Percentiles rank a stretch among this genome's conserved stretches.
Conservation (phyloP, 2,797 vertebrate species). For the Bufotes viridis region DNA sequence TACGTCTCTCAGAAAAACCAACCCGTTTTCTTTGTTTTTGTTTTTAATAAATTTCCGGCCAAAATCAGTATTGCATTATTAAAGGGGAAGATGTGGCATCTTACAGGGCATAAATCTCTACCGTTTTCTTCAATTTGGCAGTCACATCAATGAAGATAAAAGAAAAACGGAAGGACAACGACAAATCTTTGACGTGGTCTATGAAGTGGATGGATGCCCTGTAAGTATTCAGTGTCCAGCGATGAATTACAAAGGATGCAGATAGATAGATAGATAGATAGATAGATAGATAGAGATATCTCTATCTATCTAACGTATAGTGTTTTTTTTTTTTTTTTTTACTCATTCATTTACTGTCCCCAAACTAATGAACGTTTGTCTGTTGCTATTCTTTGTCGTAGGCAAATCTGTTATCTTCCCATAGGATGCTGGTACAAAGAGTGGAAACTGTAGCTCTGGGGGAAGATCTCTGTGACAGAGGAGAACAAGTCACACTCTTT, state of each 20-base stretch:
- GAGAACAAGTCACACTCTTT: constrained; percentile 94
- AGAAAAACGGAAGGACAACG: constrained; percentile 98
- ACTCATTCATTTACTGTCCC: background rate
- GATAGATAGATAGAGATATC: too few species aligned
- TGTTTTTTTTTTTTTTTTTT: background rate
- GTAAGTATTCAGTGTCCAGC: constrained; percentile 78
- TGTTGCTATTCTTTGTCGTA: constrained; percentile 64
- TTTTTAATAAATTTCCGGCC: background rate
- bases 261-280: background rate
- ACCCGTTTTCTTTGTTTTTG: too few species aligned
- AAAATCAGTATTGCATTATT: background rate
- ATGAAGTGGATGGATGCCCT: constrained; percentile 97
- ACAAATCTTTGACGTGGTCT: constrained; percentile 98
- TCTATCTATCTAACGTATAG: too few species aligned
- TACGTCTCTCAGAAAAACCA: background rate
- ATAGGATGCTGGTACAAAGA: constrained; percentile 89
- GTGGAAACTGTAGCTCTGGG: constrained; percentile 92
- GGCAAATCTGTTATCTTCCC: constrained; percentile 97
- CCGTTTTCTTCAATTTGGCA: constrained; percentile 65
- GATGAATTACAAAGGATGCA: background rate
- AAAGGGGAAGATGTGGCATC: background rate
- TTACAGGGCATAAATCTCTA: background rate
- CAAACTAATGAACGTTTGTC: background rate
- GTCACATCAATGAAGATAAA: constrained; percentile 99
- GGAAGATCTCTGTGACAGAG: constrained; percentile 93